Base-by-base conservation (phyloP, 1,140 invertebrate species). In the Drosophila nasuta region DNA sequence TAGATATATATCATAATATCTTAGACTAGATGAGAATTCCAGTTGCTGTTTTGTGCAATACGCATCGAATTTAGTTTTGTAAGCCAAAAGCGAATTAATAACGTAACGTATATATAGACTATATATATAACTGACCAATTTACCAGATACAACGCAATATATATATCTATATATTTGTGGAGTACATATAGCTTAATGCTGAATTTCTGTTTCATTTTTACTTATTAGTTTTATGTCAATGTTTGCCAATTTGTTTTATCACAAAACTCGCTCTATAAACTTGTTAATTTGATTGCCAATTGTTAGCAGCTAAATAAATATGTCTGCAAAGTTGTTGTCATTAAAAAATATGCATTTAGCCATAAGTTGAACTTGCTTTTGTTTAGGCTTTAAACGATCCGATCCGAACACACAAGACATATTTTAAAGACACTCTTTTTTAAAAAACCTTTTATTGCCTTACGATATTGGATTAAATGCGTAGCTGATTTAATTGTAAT, bases 61-160 rank as follows among this genome's bases (percentile, higher is more conserved):
- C 33, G 67, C 67, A 57, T 56, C 74, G 69, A 76, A 76, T 72
- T 73, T 76, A 76, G 69, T 64, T 64, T 62, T 38, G 25, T 77
- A 77, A 74, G 70, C 15, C 25, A 43, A 52, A 20, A 38, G 51
- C 51, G n/a, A 11, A 54, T 10, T 54, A 54, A 30, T 8, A 54
- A 33, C 35, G 10, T 20, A 46, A 48, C 20, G 8, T 48, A 17
- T 48, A 48, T 48, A 48, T 48, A 43, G 11, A 43, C 5, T 48
- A 17, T 48, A 17, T 48, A 25, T 35, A 45, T 62, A 74, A 68
- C 58, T 74, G 75, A 77, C 75, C 75, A 77, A 77, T 77, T 77
- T 76, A 75, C 57, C 56, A 68, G 7, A 15, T n/a, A 17, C 3
- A 38, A 45, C 17, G 43, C 28, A 57, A 30, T 46, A n/a, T 33